Evolutionary conservation across 1,140 invertebrate genomes (phyloP), one percentile per base, ranked within the genome.

Genomic region (Drosophila sproati): DNA sequence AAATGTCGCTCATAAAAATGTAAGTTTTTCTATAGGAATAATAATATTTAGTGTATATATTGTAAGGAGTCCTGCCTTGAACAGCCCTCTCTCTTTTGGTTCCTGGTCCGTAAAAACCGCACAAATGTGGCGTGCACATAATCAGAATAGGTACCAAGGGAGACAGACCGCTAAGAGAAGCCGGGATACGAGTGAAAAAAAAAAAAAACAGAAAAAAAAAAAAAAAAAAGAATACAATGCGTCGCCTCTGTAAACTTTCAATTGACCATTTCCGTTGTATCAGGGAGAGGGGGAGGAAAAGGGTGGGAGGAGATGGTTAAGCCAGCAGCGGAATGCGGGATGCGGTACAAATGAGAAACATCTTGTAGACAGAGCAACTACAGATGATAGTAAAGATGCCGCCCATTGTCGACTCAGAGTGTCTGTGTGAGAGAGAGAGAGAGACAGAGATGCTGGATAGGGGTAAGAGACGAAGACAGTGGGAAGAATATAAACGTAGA

Each of bases 201-300:
- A 20, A 20, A 20, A 20, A 20, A 20, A 20, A 20, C 0, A 20
- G 0, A 20, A 1, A 2, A 20, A 20, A 20, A 20, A 20, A 20
- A 20, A 20, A 20, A 50, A 50, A 47, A 50, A n/a, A 29, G 54
- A 52, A 59, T 75, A 86, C 74, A 86, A 78, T 81, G 82, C 73
- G 63, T 55, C 55, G 71, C 76, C 68, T 73, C 72, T 79, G 76
- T 70, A 80, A 60, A 63, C 60, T 51, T 61, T 81, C 85, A 86
- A 86, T 86, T 86, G 82, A 86, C 67, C 82, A 76, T 86, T 86
- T 86, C 82, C 82, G 82, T 51, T 69, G 43, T 31, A n/a, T 28
- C 12, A 5, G 5, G 6, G 35, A 34, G 31, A 37, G 45, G 56
- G 32, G 34, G 8, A 39, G 41, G 37, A 31, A 63, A 8, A 37